Evolutionary conservation across 2,888 invertebrate species (phyloP), one percentile per base, ranked within the genome.

Genomic region (Physocephala rufipes): DNA sequence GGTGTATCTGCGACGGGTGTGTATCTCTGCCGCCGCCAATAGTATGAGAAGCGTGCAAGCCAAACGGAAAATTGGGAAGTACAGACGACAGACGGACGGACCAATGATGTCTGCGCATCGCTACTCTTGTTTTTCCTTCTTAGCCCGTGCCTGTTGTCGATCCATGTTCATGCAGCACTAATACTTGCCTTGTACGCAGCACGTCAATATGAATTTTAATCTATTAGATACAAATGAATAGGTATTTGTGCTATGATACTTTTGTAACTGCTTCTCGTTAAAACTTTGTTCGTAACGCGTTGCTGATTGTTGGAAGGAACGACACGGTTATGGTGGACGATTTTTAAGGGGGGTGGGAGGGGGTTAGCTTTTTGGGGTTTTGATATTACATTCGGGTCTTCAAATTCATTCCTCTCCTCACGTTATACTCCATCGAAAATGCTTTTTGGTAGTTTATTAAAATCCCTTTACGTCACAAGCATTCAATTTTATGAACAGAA

Each of bases 141-240:
- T 19, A 13, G 55, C 21, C 58, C 58, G 19, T 55, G n/a, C 21
- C 58, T 55, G 53, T 49, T 19, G 53, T 28, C 51, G 51, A 49
- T 65, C 30, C 51, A 67, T 67, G 58, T 55, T 67, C 16, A 26
- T 45, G 45, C 24, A 28, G 26, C 28, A 43, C 36, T 9, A 36
- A 36, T 36, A 36, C 36, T 36, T n/a, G 55, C 55, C 21, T 62
- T 12, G 45, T 19, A 43, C 62, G 43, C 21, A 63, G 61, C 61
- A 51, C 36, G 76, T 71, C 74, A 72, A 83, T 82, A 84, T 81
- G 82, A 82, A 83, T 83, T 82, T 82, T 82, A 83, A 83, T 84
- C 84, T 84, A 84, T 83, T 82, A 83, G 84, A 82, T 83, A 84
- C 84, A 84, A 84, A 84, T 84, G 82, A 82, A 82, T 79, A 82